Conservation (phyloP, 2,797 vertebrate genomes). For the Salmo trutta region DNA sequence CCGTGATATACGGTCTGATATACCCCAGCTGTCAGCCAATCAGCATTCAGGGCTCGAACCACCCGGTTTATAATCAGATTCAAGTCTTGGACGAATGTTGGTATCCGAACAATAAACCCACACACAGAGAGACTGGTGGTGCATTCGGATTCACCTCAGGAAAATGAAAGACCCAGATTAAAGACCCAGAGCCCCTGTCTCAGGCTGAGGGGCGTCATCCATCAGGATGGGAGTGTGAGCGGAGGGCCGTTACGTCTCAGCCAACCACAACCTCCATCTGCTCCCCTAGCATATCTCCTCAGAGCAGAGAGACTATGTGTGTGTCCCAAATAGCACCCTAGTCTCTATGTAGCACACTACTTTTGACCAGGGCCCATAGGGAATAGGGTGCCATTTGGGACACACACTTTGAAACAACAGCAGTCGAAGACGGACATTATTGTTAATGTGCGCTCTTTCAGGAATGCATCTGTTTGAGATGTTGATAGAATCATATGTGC, state of each 20-base stretch:
- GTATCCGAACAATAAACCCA: conserved; percentile 27
- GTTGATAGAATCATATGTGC: neutral
- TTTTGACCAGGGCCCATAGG: no score
- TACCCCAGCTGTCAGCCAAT: no score
- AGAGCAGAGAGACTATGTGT: neutral
- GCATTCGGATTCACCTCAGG: conserved; percentile 43
- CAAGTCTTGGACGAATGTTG: no score
- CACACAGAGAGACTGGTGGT: conserved; percentile 33
- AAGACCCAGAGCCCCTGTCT: conserved; percentile 44
- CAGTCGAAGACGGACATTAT: no score
- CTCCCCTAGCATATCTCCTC: conserved; percentile 53
- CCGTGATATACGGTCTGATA: no score
- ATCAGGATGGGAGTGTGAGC: conserved; percentile 49
- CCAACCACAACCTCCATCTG: conserved; percentile 60
- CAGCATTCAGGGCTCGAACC: no score
- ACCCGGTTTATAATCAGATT: no score
- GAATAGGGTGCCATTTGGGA: no score
- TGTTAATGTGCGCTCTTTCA: neutral
- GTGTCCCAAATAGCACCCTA: neutral
- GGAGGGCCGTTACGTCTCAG: neutral
- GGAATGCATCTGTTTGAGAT: neutral
- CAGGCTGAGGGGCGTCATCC: conserved; percentile 62
- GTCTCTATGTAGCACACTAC: neutral
- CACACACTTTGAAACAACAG: no score
- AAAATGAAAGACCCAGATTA: conserved; percentile 15